Conservation (phyloP, 2,113 vertebrate genomes). For the Mesocricetus auratus region DNA sequence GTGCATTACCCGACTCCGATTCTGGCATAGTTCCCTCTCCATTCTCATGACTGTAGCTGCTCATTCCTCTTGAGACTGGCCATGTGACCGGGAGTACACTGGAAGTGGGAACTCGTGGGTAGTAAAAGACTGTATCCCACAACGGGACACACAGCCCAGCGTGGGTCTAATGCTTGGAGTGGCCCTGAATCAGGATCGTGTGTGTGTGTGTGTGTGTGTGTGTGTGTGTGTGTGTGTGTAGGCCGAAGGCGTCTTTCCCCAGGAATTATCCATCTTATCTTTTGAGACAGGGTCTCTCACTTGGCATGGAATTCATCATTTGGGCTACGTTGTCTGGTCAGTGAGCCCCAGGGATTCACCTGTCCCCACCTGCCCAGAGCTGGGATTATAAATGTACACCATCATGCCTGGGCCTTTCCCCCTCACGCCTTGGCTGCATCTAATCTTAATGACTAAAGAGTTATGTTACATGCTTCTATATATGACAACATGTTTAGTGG, state of each 20-base stretch:
- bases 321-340: background rate
- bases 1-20: background rate
- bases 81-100: background rate
- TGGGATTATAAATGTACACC: too few species aligned
- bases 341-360: background rate
- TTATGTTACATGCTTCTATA: background rate
- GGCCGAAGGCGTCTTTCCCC: background rate
- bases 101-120: background rate
- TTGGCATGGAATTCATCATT: background rate
- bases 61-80: background rate
- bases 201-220: background rate
- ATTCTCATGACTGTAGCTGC: too few species aligned
- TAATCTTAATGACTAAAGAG: background rate
- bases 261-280: background rate
- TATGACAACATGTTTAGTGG: background rate
- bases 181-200: background rate
- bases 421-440: background rate
- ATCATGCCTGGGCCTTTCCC: background rate
- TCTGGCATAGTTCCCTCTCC: background rate
- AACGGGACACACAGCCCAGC: background rate
- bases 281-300: background rate
- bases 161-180: background rate
- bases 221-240: background rate
- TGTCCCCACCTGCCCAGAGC: background rate
- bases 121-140: background rate